Conservation (phyloP, 2,113 vertebrate genomes). For the Macroglossus sobrinus region DNA sequence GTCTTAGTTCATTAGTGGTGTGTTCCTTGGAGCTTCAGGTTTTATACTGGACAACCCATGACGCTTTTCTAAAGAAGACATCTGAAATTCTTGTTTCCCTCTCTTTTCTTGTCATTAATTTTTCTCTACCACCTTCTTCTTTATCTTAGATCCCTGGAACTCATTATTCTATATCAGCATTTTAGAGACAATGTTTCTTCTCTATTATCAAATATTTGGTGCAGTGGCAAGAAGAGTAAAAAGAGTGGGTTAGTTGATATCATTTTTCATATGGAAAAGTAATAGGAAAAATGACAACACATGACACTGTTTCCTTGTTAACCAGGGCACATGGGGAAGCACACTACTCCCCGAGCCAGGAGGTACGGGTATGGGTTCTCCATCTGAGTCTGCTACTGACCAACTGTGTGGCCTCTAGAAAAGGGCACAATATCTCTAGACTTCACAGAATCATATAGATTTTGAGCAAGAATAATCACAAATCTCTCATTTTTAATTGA, state of each 20-base stretch:
- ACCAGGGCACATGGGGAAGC: neutral
- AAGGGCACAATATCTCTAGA: neutral
- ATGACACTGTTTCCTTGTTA: neutral
- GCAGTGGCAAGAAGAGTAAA: neutral
- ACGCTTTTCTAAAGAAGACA: slow-evolving; percentile 1
- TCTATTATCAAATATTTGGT: neutral
- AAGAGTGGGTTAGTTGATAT: neutral
- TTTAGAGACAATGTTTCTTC: neutral
- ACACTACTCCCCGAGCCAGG: neutral
- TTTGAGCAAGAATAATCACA: neutral
- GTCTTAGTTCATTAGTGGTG: neutral
- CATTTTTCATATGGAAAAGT: neutral
- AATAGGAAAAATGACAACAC: neutral
- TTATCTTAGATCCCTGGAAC: neutral
- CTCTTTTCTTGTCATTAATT: neutral
- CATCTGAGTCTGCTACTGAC: neutral
- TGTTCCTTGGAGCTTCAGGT: neutral
- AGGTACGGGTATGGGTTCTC: neutral
- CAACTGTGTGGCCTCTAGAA: neutral
- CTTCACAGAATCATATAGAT: neutral
- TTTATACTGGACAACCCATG: neutral
- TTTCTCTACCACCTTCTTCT: neutral
- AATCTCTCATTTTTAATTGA: neutral
- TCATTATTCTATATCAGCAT: neutral
- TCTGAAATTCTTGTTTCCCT: neutral